phyloP scores from a whole-genome alignment of 2,797 vertebrate species.

The Adrianichthys oophorus region DNA sequence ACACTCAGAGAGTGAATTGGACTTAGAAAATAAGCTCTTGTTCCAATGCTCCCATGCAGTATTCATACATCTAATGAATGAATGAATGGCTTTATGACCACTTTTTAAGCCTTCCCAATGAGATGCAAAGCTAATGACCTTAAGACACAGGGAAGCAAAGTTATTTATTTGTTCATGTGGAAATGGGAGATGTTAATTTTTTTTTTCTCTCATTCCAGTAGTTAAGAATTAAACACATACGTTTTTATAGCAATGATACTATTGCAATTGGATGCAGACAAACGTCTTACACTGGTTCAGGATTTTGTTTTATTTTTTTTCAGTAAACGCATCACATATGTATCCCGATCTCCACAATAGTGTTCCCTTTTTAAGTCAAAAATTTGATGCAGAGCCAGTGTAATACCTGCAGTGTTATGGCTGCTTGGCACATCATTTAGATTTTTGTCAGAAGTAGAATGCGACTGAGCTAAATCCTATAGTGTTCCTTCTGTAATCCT shows the following conservation, averaged over 20 bases:
- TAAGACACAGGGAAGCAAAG: constrained; percentile 50
- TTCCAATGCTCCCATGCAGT: constrained; percentile 58
- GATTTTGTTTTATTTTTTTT: constrained; percentile 10
- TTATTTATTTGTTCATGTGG: constrained; percentile 9
- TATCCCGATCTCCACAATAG: background rate
- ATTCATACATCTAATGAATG: constrained; percentile 52
- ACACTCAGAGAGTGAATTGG: constrained; percentile 39
- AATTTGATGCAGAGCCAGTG: constrained; percentile 11
- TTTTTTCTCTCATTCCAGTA: background rate
- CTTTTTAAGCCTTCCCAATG: constrained; percentile 45
- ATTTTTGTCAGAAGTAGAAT: constrained; percentile 53
- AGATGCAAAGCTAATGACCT: constrained; percentile 59
- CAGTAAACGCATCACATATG: background rate
- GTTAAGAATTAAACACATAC: background rate
- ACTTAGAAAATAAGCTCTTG: constrained; percentile 59
- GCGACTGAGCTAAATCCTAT: constrained; percentile 52
- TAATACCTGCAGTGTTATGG: constrained; percentile 2
- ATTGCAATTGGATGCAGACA: background rate
- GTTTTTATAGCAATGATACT: background rate
- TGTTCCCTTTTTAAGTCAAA: constrained; percentile 4
- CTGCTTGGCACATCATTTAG: constrained; percentile 36
- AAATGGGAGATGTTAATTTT: constrained; percentile 6
- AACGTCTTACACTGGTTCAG: background rate
- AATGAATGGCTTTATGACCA: constrained; percentile 39
- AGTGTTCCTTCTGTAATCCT: constrained; percentile 56